phyloP scores from a whole-genome alignment of 2,797 vertebrate species.

The Sebastes cheni region DNA sequence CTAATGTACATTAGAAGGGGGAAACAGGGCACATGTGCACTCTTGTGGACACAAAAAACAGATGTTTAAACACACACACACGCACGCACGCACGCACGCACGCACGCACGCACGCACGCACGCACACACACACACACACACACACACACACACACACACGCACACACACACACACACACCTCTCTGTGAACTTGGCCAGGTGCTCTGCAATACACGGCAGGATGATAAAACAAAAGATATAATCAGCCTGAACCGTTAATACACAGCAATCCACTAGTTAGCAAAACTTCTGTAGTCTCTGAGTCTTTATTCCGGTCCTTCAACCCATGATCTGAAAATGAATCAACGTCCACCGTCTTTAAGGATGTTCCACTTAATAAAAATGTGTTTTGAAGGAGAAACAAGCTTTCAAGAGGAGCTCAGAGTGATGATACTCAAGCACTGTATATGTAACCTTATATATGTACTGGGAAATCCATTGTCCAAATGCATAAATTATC shows the following conservation, averaged over 20 bases:
- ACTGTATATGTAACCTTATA: no score
- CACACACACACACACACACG: neutral
- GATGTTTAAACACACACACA: constrained; percentile 9
- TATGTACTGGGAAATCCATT: neutral
- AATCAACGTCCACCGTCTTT: neutral
- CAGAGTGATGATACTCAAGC: neutral
- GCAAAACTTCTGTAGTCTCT: neutral
- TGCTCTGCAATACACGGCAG: neutral
- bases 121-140: neutral
- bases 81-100: no score
- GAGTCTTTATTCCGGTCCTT: neutral
- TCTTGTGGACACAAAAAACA: neutral
- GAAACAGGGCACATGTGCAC: neutral
- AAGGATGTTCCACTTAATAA: no score
- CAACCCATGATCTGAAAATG: neutral
- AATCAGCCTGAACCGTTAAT: no score
- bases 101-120: no score
- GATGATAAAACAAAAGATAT: neutral
- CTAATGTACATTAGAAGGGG: constrained; percentile 30
- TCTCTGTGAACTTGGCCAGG: neutral
- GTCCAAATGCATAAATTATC: neutral
- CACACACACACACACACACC: neutral
- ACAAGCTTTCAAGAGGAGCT: neutral
- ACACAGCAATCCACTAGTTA: neutral
- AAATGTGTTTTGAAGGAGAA: neutral